These are phyloP conservation scores for Noctua comes DNA, from an alignment of 2,888 invertebrate genomes.

Conservation along the genomic window DNA sequence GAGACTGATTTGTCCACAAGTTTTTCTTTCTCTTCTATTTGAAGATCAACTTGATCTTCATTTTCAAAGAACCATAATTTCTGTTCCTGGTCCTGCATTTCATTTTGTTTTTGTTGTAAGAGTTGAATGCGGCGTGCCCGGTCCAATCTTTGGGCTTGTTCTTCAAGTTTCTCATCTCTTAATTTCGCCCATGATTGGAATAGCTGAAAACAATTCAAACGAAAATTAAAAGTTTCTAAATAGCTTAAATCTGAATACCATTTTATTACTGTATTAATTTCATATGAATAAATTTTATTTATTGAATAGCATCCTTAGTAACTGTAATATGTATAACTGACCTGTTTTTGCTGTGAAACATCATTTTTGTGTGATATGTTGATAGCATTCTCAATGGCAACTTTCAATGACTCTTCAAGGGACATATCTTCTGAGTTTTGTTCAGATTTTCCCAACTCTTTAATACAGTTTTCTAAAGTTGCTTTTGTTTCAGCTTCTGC, in stretches of 20 bases:
- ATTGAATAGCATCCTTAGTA: not conserved
- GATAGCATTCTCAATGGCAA: conserved; percentile 89
- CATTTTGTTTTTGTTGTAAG: conserved; percentile 88
- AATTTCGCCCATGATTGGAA: conserved; percentile 91
- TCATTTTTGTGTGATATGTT: conserved; percentile 90
- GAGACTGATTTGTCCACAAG: conserved; percentile 72
- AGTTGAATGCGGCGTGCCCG: conserved; percentile 88
- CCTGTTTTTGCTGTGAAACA: conserved; percentile 90
- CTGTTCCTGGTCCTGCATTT: conserved; percentile 91
- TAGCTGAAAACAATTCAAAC: conserved; percentile 77
- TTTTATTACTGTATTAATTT: too few relatives aligned
- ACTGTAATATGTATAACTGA: conserved; percentile 63
- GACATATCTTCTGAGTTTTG: conserved; percentile 63
- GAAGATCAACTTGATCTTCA: conserved; percentile 93
- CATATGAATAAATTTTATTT: not conserved
- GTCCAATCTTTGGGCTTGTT: conserved; percentile 90
- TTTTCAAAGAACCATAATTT: conserved; percentile 95
- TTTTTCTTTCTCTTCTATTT: conserved; percentile 91
- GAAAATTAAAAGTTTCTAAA: not conserved
- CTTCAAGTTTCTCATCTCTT: conserved; percentile 90
- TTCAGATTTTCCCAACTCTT: conserved; percentile 70
- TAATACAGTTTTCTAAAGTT: conserved; percentile 73
- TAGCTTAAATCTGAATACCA: not conserved
- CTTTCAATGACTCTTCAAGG: conserved; percentile 87
- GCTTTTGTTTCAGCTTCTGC: conserved; percentile 70